Evolutionary conservation across 2,797 vertebrate species (phyloP), one percentile per base, ranked within the genome.

Genomic region (Caiman crocodilus): DNA sequence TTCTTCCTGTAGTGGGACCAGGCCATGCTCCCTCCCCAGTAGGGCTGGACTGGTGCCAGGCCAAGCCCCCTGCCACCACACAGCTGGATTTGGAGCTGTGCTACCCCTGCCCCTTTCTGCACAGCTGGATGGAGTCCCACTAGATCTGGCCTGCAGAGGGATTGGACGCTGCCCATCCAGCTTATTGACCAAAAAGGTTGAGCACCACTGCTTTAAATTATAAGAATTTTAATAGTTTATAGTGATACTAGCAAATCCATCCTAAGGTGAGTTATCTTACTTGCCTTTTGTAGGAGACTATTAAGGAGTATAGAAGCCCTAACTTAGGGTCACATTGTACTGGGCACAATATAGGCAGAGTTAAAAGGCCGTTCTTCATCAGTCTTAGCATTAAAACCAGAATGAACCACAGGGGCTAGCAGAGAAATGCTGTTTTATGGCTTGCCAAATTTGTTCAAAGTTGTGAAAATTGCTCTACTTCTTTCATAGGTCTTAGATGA

Each of bases 301-400:
- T n/a, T 50, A 71, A 63, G 3, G n/a, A 71, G 42, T 2, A 15
- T 25, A 32, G 14, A 59, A 18, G 17, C 57, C 17, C 30, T 14
- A 65, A 17, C 14, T 55, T 79, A 71, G 56, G 7, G 50, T 11
- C 20, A 16, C 4, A 16, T 12, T 87, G 17, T 58, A 26, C 57
- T 84, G 56, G 16, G 5, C 18, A 63, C 20, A 84, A 21, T 3
- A 75, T 6, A 11, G 57, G 18, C 21, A 60, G 75, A 15, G 7
- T 30, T 28, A 0, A 1, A 32, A 82, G 65, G 28, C 15, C 61
- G 21, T 0, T 61, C 28, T 93, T 80, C 30, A 6, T 1, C 1
- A 57, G 7, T 35, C 16, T 18, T 71, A 76, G 25, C 64, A 67
- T 1, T 14, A 12, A 14, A 2, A 55, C 85, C 64, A 35, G 67